Evolutionary conservation across 1,140 invertebrate genomes (phyloP).

Genomic region (Formica exsecta): DNA sequence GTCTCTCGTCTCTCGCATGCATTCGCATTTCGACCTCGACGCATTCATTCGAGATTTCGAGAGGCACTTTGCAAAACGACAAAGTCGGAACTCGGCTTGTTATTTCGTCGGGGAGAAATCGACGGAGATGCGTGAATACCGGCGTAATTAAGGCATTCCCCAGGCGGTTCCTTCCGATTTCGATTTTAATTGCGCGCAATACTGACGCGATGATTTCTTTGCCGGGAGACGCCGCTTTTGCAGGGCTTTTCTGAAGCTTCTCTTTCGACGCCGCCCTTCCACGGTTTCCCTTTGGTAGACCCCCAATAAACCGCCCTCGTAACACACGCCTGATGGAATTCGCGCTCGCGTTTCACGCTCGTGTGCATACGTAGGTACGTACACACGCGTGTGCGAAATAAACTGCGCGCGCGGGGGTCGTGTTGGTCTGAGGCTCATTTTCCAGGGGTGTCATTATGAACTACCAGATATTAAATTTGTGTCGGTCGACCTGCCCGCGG

Average conservation of each 20-base stretch:
- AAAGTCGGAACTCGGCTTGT: slow-evolving; percentile 55
- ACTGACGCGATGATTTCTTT: slow-evolving; percentile 71
- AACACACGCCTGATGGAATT: slow-evolving; percentile 62
- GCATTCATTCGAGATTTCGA: slow-evolving; percentile 50
- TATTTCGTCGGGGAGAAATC: slow-evolving; percentile 59
- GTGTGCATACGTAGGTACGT: neutral
- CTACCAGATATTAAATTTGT: slow-evolving; percentile 78
- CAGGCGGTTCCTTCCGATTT: slow-evolving; percentile 13
- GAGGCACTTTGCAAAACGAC: slow-evolving; percentile 31
- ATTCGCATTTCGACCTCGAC: slow-evolving; percentile 45
- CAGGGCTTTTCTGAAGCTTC: neutral
- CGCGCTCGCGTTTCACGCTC: slow-evolving; percentile 52
- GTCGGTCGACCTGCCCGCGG: slow-evolving; percentile 71
- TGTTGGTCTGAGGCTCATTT: slow-evolving; percentile 68
- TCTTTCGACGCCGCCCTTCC: neutral
- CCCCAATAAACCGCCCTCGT: slow-evolving; percentile 38
- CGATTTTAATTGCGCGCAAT: slow-evolving; percentile 79
- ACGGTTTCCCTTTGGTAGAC: slow-evolving; percentile 36
- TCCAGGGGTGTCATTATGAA: slow-evolving; percentile 78
- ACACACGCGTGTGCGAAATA: slow-evolving; percentile 55
- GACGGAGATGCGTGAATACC: slow-evolving; percentile 64
- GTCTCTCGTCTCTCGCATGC: slow-evolving; percentile 22
- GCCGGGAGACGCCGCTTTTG: slow-evolving; percentile 12
- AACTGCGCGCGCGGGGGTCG: slow-evolving; percentile 42
- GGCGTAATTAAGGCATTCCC: slow-evolving; percentile 42